Evolutionary conservation across 1,140 invertebrate genomes (phyloP).

Genomic region (Drosophila auraria): DNA sequence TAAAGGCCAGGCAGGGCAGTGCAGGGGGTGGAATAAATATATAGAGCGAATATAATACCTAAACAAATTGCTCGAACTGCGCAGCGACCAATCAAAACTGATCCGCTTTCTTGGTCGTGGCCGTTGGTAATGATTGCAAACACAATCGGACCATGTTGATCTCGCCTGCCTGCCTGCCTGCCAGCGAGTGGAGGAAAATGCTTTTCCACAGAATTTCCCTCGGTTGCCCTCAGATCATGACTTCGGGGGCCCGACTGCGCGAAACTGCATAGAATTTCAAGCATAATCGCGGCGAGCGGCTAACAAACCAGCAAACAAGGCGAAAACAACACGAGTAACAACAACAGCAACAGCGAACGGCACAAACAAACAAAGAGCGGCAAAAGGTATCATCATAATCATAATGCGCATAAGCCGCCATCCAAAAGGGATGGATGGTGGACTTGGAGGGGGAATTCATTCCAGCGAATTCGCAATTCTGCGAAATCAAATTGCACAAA

Average conservation of each 20-base stretch:
- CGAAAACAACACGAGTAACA: constrained; percentile 75
- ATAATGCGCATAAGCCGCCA: constrained; percentile 79
- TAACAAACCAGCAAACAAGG: constrained; percentile 83
- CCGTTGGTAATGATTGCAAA: constrained; percentile 83
- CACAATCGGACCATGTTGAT: constrained; percentile 83
- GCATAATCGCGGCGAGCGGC: constrained; percentile 75
- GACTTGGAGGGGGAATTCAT: constrained; percentile 63
- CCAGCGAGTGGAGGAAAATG: constrained; percentile 46
- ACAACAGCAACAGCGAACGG: constrained; percentile 35
- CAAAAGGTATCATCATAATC: constrained; percentile 79
- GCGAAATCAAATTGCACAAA: constrained; percentile 84
- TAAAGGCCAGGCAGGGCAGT: constrained; percentile 13
- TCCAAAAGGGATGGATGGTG: constrained; percentile 14
- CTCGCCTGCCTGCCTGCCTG: constrained; percentile 34
- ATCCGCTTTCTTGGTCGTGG: constrained; percentile 70
- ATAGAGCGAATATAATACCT: constrained; percentile 26
- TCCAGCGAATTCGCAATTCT: constrained; percentile 84
- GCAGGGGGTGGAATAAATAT: neutral
- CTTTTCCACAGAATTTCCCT: constrained; percentile 77
- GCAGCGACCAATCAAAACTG: constrained; percentile 43
- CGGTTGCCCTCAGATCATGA: constrained; percentile 76
- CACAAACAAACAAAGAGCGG: constrained; percentile 54
- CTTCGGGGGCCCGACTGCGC: constrained; percentile 45
- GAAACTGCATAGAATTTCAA: constrained; percentile 79
- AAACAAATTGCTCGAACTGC: constrained; percentile 62